Evolutionary conservation across 2,113 vertebrate species (phyloP).

Genomic region (Aegotheles bennettii): DNA sequence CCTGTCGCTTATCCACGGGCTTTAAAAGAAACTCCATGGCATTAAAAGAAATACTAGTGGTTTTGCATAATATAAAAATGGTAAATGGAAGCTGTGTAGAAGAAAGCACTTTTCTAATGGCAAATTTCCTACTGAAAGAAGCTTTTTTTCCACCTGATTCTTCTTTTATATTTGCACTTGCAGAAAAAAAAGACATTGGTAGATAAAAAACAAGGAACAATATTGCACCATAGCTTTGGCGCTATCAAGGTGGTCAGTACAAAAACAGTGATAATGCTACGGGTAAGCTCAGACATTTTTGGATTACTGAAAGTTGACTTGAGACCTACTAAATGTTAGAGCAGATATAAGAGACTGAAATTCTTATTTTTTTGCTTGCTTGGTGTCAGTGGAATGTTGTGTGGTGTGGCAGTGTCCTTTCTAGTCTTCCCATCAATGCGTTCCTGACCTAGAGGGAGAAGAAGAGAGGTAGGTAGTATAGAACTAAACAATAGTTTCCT

Average conservation of each 20-base stretch:
- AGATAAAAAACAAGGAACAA: background rate
- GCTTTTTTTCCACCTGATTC: background rate
- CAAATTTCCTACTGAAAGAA: background rate
- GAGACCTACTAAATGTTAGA: background rate
- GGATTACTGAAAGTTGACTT: background rate
- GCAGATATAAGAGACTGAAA: background rate
- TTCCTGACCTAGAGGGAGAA: background rate
- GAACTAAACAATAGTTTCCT: background rate
- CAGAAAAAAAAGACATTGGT: background rate
- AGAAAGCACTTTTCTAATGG: background rate
- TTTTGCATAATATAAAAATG: background rate
- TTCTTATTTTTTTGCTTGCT: background rate
- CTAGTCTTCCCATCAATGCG: background rate
- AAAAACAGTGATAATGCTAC: background rate
- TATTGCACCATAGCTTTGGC: background rate
- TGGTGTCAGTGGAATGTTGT: background rate
- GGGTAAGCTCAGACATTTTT: background rate
- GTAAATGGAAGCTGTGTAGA: background rate
- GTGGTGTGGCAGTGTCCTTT: background rate
- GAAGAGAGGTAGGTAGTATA: background rate
- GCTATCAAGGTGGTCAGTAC: background rate
- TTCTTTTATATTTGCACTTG: background rate
- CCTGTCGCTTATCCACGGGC: background rate
- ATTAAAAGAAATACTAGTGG: background rate
- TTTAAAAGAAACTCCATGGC: background rate